Base-by-base conservation (phyloP, 2,113 vertebrate species). In the Corythornis cristatus region DNA sequence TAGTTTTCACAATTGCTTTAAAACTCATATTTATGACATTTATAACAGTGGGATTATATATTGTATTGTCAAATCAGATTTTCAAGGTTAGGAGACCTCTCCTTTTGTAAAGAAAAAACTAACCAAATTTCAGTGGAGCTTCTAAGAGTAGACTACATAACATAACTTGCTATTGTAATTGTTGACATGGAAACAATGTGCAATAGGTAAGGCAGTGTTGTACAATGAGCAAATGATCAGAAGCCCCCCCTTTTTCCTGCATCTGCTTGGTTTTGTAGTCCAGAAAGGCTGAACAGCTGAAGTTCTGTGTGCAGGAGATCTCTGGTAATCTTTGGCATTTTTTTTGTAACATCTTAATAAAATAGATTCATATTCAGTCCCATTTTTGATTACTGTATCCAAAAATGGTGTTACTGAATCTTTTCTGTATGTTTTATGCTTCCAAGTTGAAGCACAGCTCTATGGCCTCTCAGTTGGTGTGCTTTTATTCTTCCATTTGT, bases 391-490 rank as follows among this genome's bases (percentile, higher is more conserved):
- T 76, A 48, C 61, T 75, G 20, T 48, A 40, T 53, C 19, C 0
- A 2, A 56, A 67, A 74, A 64, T 3, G 0, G 0, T 18, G 6
- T 43, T 67, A 46, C 15, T 13, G 82, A 28, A 35, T 65, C 15
- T 89, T 76, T 88, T 57, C 20, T 89, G 22, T 15, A 35, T 5
- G 10, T 76, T 80, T n/a, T 8, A 16, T 31, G 12, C 33, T 45
- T 73, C 3, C 2, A 50, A n/a, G 57, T 53, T 61, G 4, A 84
- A 45, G 4, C 31, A 20, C 53, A 67, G 11, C 15, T 68, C 2
- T 0, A 0, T n/a, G 40, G 35, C 4, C 26, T 85, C 53, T 76
- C 0, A 3, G 45, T 31, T 7, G 18, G 23, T 37, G 22, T 33
- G 23, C 42, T 57, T 88, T 73, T 4, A 6, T 86, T 77, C 17